phyloP scores from a whole-genome alignment of 1,140 invertebrate species.

The Riptortus pedestris region DNA sequence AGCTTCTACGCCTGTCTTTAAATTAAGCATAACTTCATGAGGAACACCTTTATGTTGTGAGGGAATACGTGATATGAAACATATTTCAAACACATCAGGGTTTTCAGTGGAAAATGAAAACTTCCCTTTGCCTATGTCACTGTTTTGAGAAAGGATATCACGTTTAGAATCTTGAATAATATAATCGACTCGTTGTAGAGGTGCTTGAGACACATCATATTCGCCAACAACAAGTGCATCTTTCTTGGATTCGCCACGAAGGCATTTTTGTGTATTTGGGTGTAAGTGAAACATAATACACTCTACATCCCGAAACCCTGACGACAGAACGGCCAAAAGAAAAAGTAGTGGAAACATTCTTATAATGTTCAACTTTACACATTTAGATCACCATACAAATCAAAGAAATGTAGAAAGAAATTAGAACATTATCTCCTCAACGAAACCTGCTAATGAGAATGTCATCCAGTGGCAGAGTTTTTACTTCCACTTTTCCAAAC shows the following conservation, averaged over 20 bases:
- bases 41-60: slow-evolving; percentile 60
- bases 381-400: too few species aligned
- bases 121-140: slow-evolving; percentile 83
- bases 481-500: too few species aligned
- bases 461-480: too few species aligned
- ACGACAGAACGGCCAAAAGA: neutral
- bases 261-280: slow-evolving; percentile 81
- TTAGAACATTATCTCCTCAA: too few species aligned
- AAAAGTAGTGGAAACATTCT: neutral
- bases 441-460: too few species aligned
- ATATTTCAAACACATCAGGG: slow-evolving; percentile 95
- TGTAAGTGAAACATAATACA: slow-evolving; percentile 72
- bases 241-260: slow-evolving; percentile 92
- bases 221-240: slow-evolving; percentile 92
- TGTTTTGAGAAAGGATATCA: slow-evolving; percentile 82
- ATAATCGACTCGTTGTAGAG: slow-evolving; percentile 80
- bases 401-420: too few species aligned
- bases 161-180: slow-evolving; percentile 89
- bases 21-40: slow-evolving; percentile 76
- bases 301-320: slow-evolving; percentile 35
- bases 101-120: slow-evolving; percentile 95
- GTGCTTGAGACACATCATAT: slow-evolving; percentile 76
- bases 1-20: slow-evolving; percentile 93
- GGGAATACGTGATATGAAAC: slow-evolving; percentile 79
- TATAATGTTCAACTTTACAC: too few species aligned